phyloP scores from a whole-genome alignment of 2,888 invertebrate genomes.

The Oscheius onirici region DNA sequence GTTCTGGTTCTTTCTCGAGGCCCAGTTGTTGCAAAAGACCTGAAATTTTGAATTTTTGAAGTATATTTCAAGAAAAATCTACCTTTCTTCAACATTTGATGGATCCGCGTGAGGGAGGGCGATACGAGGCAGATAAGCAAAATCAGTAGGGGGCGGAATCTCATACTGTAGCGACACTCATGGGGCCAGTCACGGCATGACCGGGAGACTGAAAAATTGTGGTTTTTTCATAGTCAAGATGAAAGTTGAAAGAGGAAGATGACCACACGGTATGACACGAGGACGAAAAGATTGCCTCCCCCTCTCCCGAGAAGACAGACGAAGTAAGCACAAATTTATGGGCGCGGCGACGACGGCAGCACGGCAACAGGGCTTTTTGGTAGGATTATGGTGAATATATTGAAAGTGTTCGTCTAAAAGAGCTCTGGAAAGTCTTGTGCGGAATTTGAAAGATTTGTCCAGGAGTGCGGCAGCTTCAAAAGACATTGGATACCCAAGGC shows the following conservation, averaged over 20 bases:
- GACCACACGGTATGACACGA: not conserved
- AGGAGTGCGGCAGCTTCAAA: conserved; percentile 33
- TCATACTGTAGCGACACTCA: conserved; percentile 37
- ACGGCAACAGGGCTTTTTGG: conserved; percentile 22
- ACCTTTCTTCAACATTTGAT: conserved; percentile 35
- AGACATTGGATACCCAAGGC: conserved; percentile 33
- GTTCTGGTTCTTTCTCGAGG: conserved; percentile 43
- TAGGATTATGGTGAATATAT: not conserved
- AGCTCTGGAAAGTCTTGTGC: conserved; percentile 3
- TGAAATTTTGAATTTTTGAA: not conserved
- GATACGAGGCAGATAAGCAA: conserved; percentile 31
- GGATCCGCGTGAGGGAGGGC: conserved; percentile 15
- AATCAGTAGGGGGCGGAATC: conserved; percentile 35
- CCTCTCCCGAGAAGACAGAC: conserved; percentile 21
- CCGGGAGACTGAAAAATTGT: conserved; percentile 24
- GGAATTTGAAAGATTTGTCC: conserved; percentile 28
- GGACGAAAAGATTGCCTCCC: conserved; percentile 1
- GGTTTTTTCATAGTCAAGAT: not conserved
- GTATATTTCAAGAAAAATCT: not conserved
- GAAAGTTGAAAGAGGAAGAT: conserved; percentile 12
- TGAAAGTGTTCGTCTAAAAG: not conserved
- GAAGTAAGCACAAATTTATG: conserved; percentile 29
- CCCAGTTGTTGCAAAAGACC: conserved; percentile 47
- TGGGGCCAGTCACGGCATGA: conserved; percentile 34
- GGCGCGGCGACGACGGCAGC: conserved; percentile 22